Percentiles rank a stretch among this genome's conserved stretches.
Conservation (phyloP, 2,113 vertebrate genomes). For the Elanus axillaris region DNA sequence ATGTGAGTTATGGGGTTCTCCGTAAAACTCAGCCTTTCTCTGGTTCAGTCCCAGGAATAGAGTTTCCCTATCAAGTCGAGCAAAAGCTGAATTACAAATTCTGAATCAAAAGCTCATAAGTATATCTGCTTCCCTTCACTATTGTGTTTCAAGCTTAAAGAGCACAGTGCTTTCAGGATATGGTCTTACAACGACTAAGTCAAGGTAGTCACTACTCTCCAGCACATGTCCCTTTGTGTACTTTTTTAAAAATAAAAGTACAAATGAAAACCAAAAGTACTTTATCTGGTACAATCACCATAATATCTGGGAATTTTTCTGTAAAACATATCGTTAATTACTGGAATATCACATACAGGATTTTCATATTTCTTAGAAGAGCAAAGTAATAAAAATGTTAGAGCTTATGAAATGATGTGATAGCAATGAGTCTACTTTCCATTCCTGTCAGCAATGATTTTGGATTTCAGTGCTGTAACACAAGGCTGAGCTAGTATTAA, state of each 20-base stretch:
- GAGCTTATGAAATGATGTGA: neutral
- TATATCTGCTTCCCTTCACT: neutral
- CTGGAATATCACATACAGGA: neutral
- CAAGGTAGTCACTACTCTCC: neutral
- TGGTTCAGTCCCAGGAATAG: neutral
- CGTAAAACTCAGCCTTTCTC: neutral
- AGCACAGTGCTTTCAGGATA: neutral
- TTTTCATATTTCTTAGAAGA: neutral
- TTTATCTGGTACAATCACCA: neutral
- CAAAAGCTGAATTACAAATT: neutral
- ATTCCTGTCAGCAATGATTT: neutral
- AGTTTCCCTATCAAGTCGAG: neutral
- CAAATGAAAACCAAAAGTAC: neutral
- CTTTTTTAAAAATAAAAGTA: neutral
- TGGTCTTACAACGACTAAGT: neutral
- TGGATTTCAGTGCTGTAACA: neutral
- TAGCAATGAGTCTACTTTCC: neutral
- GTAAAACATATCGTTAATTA: neutral
- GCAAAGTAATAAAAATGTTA: neutral
- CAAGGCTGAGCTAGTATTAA: neutral
- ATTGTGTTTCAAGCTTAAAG: neutral
- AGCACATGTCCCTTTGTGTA: neutral
- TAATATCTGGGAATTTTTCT: neutral
- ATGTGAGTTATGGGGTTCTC: neutral
- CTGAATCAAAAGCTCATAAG: neutral